Evolutionary conservation across 2,113 vertebrate genomes (phyloP), one percentile per base, ranked within the genome.

Genomic region (Dicaeum eximium): DNA sequence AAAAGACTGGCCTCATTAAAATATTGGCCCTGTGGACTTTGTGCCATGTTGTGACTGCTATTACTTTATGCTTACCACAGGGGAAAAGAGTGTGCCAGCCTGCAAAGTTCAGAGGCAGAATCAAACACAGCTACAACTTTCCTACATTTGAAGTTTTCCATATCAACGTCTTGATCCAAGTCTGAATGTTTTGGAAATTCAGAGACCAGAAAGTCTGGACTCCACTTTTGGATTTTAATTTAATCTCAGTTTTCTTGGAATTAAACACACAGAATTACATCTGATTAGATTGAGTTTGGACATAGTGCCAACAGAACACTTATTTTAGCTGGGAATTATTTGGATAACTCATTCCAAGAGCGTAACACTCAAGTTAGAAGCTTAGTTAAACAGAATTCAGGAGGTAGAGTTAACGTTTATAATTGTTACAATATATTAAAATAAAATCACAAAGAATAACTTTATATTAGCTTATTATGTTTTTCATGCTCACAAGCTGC

Each of bases 1-100:
- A 93, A 96, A 94, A 88, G 40, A 62, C 66, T 88, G 81, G 79
- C 78, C 24, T 88, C 66, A 22, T 50, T 86, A 75, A 91, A 79
- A 77, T 71, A 57, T 58, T 88, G 31, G 57, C 38, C 74, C 54
- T 61, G 4, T 72, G 85, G 74, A 61, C 62, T 82, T 61, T 38
- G 35, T 84, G 65, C 78, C 56, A 14, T 92, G 73, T 72, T 37
- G 6, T 45, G n/a, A 56, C 48, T 56, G 40, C 61, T 84, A 11
- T 78, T 86, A 62, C 64, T 93, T 70, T 70, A 38, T 0, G 2
- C 53, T 89, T 67, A 38, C 70, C 57, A 31, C n/a, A 40, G 60
- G 65, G 57, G 56, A 31, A 85, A 74, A 67, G 45, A 64, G 5
- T 2, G 2, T 53, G 65, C 37, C 66, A 91, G 22, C 27, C 56